Percentiles rank a stretch among this genome's conserved stretches.
Conservation (phyloP, 1,140 invertebrate species). For the Zaprionus camerounensis region DNA sequence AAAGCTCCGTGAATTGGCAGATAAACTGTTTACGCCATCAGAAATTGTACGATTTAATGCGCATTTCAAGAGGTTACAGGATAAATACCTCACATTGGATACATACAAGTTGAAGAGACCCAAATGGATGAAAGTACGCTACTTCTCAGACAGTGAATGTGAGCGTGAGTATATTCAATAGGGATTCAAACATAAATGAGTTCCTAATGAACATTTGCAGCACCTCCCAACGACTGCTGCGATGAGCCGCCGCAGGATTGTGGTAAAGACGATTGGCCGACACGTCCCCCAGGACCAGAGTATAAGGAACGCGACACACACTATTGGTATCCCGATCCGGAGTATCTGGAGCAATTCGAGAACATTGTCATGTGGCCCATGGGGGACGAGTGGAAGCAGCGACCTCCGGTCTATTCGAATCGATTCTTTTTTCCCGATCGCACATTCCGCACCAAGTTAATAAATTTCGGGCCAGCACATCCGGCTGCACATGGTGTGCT, state of each 20-base stretch:
- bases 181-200: background rate
- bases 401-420: conserved; percentile 46
- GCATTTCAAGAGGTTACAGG: conserved; percentile 33
- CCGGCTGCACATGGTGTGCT: conserved; percentile 94
- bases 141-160: conserved; percentile 31
- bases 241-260: background rate
- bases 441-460: conserved; percentile 86
- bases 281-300: conserved; percentile 6
- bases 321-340: conserved; percentile 78
- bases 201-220: background rate
- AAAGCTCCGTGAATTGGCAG: conserved; percentile 45
- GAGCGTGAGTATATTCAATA: background rate
- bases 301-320: conserved; percentile 49
- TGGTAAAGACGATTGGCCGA: too few relatives aligned
- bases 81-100: conserved; percentile 48
- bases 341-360: conserved; percentile 86
- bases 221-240: conserved; percentile 13
- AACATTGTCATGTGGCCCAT: conserved; percentile 87
- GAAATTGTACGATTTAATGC: conserved; percentile 62
- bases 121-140: conserved; percentile 39
- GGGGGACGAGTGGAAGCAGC: conserved; percentile 81
- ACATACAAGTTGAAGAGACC: conserved; percentile 36
- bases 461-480: conserved; percentile 95
- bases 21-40: conserved; percentile 58
- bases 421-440: conserved; percentile 77